Percentiles rank a stretch among this genome's conserved stretches.
phyloP scores from a whole-genome alignment of 1,140 invertebrate genomes.

The Sinella curviseta region DNA sequence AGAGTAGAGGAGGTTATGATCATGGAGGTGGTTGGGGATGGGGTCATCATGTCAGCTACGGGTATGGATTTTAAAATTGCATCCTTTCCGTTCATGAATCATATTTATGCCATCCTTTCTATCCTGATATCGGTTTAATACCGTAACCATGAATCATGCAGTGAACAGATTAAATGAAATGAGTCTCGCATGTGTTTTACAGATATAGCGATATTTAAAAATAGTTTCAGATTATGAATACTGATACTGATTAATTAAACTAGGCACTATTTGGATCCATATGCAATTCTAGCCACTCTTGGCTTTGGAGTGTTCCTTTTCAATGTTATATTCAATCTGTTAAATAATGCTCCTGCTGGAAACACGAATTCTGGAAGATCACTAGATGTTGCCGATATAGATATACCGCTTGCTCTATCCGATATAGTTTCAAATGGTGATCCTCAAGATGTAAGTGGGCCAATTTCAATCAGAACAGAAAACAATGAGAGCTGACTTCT shows the following conservation, averaged over 20 bases:
- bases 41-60: conserved; percentile 47
- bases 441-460: conserved; percentile 35
- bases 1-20: conserved; percentile 43
- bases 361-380: conserved; percentile 42
- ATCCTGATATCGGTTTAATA: too few species aligned
- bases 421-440: conserved; percentile 40
- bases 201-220: too few species aligned
- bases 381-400: conserved; percentile 49
- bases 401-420: conserved; percentile 47
- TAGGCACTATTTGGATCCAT: conserved; percentile 51
- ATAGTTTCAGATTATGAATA: too few species aligned
- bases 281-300: conserved; percentile 50
- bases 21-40: conserved; percentile 38
- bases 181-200: too few species aligned
- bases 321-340: conserved; percentile 51
- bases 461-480: too few species aligned
- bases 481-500: conserved; percentile 32
- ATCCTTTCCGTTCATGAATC: not conserved
- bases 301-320: conserved; percentile 51
- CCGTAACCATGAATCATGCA: too few species aligned
- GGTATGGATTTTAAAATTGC: conserved; percentile 33
- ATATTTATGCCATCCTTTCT: not conserved
- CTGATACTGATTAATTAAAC: not conserved
- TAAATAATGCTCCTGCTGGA: conserved; percentile 44
- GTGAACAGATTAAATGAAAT: too few species aligned